A percentile compares a stretch with the other conserved stretches of the same genome.
These are phyloP conservation scores for Neodiprion pinetum DNA, from an alignment of 1,140 invertebrate species.

Conservation along the genomic window DNA sequence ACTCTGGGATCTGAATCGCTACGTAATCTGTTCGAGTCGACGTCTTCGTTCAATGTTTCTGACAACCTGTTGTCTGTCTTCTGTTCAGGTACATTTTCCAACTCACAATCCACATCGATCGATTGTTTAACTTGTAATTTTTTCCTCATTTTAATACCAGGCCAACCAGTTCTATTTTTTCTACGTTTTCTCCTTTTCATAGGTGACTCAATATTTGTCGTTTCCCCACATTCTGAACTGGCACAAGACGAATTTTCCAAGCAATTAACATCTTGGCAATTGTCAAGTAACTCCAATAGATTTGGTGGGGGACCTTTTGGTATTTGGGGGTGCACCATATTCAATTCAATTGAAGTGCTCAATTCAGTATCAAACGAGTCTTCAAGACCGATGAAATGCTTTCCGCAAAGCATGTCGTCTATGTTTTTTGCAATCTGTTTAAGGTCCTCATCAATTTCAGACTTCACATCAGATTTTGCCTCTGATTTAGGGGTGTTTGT, in stretches of 20 bases:
- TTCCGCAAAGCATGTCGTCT: constrained; percentile 48
- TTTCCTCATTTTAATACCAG: constrained; percentile 62
- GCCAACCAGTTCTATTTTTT: constrained; percentile 71
- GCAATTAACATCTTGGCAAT: constrained; percentile 46
- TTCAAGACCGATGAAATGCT: constrained; percentile 29
- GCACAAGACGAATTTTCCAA: constrained; percentile 55
- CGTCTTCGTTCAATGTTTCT: neutral
- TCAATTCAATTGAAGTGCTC: constrained; percentile 26
- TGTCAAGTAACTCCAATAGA: constrained; percentile 54
- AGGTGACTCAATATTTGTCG: constrained; percentile 41
- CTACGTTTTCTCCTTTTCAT: constrained; percentile 52
- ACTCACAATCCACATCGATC: constrained; percentile 21
- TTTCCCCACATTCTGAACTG: constrained; percentile 57
- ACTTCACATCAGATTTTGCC: constrained; percentile 31
- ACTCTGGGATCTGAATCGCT: neutral
- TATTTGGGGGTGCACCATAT: constrained; percentile 26
- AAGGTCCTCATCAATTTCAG: constrained; percentile 49
- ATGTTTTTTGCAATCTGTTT: constrained; percentile 51
- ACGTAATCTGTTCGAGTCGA: neutral
- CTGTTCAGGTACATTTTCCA: constrained; percentile 26
- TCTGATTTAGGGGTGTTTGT: constrained; percentile 22
- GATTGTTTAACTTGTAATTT: constrained; percentile 43
- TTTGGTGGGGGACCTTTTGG: constrained; percentile 52
- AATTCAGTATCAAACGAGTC: constrained; percentile 45
- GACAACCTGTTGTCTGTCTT: constrained; percentile 15